These are phyloP conservation scores for Onychomys arenicola DNA, from an alignment of 2,797 vertebrate species.

Conservation along the genomic window DNA sequence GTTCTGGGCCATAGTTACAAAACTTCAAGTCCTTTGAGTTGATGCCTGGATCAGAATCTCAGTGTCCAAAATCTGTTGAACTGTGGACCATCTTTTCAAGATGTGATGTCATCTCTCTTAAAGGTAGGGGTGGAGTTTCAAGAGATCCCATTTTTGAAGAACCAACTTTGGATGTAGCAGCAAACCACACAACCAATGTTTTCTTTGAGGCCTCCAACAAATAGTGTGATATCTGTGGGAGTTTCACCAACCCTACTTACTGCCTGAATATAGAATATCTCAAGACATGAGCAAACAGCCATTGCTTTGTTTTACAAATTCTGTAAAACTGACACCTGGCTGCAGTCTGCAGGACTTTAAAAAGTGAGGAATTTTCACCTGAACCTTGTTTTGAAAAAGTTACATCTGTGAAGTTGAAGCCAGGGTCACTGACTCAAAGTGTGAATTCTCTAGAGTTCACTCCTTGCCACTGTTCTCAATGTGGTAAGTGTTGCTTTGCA, in stretches of 20 bases:
- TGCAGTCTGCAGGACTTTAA: too few species aligned
- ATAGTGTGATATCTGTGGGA: conserved; percentile 28
- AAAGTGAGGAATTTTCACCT: too few species aligned
- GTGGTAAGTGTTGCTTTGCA: too few species aligned
- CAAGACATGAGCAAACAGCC: too few species aligned
- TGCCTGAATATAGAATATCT: conserved; percentile 20
- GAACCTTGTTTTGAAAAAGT: conserved; percentile 33
- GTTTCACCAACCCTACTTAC: conserved; percentile 35
- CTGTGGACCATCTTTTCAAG: too few species aligned
- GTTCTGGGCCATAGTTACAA: too few species aligned
- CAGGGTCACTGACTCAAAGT: neutral
- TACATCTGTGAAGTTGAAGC: neutral
- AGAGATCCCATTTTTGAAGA: neutral
- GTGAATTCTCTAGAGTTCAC: conserved; percentile 21
- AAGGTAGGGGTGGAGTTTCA: conserved; percentile 1
- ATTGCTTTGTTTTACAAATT: too few species aligned
- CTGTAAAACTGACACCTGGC: too few species aligned
- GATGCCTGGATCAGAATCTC: too few species aligned
- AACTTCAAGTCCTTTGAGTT: too few species aligned
- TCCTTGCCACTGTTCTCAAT: neutral
- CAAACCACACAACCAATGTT: conserved; percentile 25
- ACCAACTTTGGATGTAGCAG: conserved; percentile 47
- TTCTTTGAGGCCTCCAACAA: conserved; percentile 52
- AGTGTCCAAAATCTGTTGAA: too few species aligned
- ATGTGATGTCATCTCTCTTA: neutral